Conservation (phyloP, 1,140 invertebrate species). For the Tetramorium simillimum region DNA sequence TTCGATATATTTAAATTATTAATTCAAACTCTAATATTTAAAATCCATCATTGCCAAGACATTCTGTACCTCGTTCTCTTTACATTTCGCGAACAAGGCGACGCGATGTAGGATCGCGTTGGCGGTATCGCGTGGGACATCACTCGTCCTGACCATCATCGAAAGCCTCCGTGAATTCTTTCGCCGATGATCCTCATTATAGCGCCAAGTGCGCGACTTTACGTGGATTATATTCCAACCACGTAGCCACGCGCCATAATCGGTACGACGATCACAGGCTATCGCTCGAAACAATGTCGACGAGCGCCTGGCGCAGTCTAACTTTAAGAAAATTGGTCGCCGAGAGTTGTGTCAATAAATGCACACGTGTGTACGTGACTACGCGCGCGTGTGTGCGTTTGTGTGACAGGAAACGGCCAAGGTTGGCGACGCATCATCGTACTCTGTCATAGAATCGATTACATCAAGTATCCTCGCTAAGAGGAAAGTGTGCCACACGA, state of each 20-base stretch:
- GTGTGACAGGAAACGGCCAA: conserved; percentile 77
- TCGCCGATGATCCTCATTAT: conserved; percentile 50
- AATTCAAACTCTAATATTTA: not conserved
- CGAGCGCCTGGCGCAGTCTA: not conserved
- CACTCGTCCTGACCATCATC: conserved; percentile 44
- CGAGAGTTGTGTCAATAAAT: conserved; percentile 36
- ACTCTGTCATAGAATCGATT: conserved; percentile 48
- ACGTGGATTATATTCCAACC: conserved; percentile 21
- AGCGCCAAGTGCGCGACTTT: conserved; percentile 25
- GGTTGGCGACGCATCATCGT: conserved; percentile 65
- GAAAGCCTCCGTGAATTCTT: conserved; percentile 44
- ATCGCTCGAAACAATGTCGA: conserved; percentile 30
- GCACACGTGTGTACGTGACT: conserved; percentile 34
- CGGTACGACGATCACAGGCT: conserved; percentile 45
- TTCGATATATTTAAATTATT: not conserved
- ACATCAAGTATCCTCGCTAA: not conserved
- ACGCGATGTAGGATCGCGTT: conserved; percentile 16
- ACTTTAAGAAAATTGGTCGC: conserved; percentile 61
- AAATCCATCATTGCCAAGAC: not conserved
- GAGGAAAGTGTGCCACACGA: conserved; percentile 5
- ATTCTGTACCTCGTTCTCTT: not conserved
- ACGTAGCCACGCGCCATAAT: conserved; percentile 41
- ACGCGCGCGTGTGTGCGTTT: not conserved
- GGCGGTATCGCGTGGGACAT: conserved; percentile 60
- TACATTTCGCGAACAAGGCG: not conserved